phyloP scores from a whole-genome alignment of 2,113 vertebrate genomes.

The Nestor notabilis region DNA sequence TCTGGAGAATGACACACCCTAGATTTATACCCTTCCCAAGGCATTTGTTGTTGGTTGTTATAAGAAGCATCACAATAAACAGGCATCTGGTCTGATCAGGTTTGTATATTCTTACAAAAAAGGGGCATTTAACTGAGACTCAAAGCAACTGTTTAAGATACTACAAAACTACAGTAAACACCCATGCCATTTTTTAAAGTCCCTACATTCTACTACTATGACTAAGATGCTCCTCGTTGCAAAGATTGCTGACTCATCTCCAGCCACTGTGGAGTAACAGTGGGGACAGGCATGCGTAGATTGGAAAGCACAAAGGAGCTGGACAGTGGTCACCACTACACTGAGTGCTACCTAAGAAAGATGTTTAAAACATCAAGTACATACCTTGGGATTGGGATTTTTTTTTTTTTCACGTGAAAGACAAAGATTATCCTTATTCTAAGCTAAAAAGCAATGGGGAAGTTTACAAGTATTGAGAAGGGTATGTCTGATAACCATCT shows the following conservation, averaged over 20 bases:
- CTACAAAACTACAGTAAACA: background rate
- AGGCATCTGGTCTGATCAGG: background rate
- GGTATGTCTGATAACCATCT: background rate
- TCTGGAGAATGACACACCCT: background rate
- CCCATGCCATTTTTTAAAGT: background rate
- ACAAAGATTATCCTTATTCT: background rate
- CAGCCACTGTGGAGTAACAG: background rate
- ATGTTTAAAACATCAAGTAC: background rate
- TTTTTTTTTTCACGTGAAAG: background rate
- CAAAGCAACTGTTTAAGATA: background rate
- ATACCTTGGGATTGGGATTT: fast-evolving
- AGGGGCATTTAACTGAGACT: background rate
- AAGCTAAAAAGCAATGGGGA: background rate
- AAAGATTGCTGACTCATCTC: background rate
- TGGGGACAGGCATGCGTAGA: background rate
- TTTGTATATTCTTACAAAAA: background rate
- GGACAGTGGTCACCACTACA: background rate
- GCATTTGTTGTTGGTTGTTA: background rate
- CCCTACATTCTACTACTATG: background rate
- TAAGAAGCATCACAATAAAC: background rate
- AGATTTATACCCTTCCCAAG: background rate
- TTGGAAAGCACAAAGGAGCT: background rate
- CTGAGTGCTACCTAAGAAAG: background rate
- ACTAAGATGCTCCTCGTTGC: background rate
- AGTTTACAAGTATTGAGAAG: background rate